These are phyloP conservation scores for Archivesica marissinica DNA, from an alignment of 1,140 invertebrate species.

Conservation along the genomic window DNA sequence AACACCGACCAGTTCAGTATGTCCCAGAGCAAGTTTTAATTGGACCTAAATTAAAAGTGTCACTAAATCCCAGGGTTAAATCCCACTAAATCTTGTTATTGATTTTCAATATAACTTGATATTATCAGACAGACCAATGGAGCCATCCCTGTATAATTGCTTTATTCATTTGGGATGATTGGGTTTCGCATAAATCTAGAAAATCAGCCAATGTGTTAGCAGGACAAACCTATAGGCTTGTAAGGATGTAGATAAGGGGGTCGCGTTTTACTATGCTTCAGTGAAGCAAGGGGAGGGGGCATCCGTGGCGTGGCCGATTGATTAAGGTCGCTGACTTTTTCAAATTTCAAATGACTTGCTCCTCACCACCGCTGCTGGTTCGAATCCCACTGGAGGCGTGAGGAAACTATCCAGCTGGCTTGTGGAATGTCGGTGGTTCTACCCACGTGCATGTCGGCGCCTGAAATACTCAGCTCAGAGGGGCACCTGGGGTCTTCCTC, in stretches of 20 bases:
- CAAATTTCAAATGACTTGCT: no score
- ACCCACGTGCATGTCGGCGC: no score
- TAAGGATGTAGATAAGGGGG: neutral
- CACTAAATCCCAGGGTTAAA: neutral
- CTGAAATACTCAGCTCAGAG: no score
- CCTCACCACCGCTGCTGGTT: no score
- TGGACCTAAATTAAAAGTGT: neutral
- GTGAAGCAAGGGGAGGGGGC: neutral
- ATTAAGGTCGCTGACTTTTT: no score
- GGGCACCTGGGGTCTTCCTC: no score
- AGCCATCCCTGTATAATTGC: neutral
- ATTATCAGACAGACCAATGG: neutral
- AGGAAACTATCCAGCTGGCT: no score
- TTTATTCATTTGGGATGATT: neutral
- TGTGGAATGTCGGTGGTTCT: no score
- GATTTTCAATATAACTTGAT: conserved; percentile 7
- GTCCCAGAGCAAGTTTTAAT: no score
- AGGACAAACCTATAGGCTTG: neutral
- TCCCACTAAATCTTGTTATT: neutral
- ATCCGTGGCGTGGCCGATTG: no score
- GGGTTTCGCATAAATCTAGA: neutral
- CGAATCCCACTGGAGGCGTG: no score
- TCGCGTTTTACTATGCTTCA: neutral
- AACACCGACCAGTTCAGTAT: no score
- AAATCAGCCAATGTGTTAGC: neutral